phyloP scores from a whole-genome alignment of 2,113 vertebrate species.

The Noturus placidus region DNA sequence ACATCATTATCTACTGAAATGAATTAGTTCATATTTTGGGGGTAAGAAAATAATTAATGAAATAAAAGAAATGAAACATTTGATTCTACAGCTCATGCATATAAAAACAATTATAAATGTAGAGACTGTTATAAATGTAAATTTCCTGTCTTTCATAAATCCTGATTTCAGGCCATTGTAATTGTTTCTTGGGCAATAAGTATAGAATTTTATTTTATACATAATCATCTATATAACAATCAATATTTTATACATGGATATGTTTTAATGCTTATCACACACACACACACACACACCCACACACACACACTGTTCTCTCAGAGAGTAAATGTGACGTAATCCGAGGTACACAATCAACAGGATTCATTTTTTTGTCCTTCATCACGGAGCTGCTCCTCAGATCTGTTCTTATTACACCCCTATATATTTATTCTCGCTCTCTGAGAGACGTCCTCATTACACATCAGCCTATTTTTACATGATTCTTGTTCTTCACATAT shows the following conservation, averaged over 20 bases:
- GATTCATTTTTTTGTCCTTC: neutral
- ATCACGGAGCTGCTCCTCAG: constrained; percentile 30
- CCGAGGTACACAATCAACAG: neutral
- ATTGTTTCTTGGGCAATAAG: neutral
- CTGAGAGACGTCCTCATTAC: constrained; percentile 41
- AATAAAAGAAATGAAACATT: no score
- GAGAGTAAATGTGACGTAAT: neutral
- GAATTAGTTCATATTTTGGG: no score
- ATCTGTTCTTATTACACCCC: neutral
- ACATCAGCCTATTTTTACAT: constrained; percentile 40
- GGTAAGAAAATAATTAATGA: no score
- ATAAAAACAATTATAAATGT: no score
- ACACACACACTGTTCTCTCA: neutral
- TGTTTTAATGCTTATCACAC: neutral
- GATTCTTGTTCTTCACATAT: constrained; percentile 61
- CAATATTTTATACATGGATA: no score
- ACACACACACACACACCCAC: no score
- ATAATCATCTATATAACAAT: neutral
- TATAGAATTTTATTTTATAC: neutral
- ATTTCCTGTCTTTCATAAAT: neutral
- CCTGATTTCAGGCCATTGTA: neutral
- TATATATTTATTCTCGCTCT: constrained; percentile 23
- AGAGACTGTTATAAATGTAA: neutral
- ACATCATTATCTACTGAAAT: neutral
- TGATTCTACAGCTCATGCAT: no score